Conservation (phyloP, 37 sponge, comb jelly and placozoan genomes). For the Chondrosia reniformis region DNA sequence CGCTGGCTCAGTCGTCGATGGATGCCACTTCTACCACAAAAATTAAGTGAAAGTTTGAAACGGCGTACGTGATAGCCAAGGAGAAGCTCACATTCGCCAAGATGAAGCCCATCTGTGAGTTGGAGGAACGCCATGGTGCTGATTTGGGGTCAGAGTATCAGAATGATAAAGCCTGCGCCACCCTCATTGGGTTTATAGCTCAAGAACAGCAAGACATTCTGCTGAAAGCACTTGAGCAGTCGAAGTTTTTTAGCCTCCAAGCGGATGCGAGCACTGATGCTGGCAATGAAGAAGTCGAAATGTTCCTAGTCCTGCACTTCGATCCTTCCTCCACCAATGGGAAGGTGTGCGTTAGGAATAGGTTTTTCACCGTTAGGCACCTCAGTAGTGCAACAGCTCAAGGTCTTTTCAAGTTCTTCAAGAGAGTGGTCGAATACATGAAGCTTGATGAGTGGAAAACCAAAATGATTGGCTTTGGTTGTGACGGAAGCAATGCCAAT, state of each 20-base stretch:
- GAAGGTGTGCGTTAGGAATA: conserved; percentile 18
- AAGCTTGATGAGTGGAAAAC: neutral
- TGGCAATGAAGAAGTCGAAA: conserved; percentile 38
- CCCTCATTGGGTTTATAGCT: conserved; percentile 38
- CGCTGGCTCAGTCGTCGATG: conserved; percentile 19
- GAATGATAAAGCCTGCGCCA: conserved; percentile 29
- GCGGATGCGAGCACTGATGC: conserved; percentile 46
- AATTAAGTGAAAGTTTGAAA: conserved; percentile 31
- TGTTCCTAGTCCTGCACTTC: conserved; percentile 29
- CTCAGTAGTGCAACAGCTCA: conserved; percentile 16
- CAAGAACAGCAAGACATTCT: neutral
- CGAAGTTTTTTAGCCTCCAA: conserved; percentile 46
- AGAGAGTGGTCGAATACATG: conserved; percentile 12
- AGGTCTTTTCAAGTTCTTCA: conserved; percentile 22
- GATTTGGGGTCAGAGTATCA: conserved; percentile 43
- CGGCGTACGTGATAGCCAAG: conserved; percentile 55
- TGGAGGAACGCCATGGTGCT: conserved; percentile 36
- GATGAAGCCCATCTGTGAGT: conserved; percentile 32
- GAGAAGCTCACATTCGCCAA: conserved; percentile 47
- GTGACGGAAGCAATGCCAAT: conserved; percentile 62
- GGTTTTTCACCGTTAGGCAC: conserved; percentile 22
- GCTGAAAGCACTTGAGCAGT: neutral
- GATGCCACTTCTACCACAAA: conserved; percentile 3
- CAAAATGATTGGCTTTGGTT: conserved; percentile 58
- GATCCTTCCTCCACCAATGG: conserved; percentile 31